Conservation (phyloP, 2,797 vertebrate genomes). For the Sphenodon punctatus region DNA sequence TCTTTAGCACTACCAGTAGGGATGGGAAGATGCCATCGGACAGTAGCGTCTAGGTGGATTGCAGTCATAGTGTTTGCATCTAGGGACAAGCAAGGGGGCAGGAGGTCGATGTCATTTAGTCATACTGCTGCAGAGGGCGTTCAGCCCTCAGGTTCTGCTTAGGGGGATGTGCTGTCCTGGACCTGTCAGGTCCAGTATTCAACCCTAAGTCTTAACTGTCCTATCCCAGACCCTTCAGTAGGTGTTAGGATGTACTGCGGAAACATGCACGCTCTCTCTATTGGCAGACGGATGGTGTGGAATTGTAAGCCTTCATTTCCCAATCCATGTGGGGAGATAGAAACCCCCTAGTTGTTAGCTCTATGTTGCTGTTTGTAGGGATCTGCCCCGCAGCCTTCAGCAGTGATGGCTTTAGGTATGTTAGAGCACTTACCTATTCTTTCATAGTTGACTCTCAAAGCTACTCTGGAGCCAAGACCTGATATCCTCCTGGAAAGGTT, state of each 20-base stretch:
- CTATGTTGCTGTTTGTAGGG: neutral
- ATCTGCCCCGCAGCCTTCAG: neutral
- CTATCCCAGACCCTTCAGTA: neutral
- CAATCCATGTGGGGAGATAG: neutral
- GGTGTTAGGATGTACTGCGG: neutral
- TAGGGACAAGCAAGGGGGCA: neutral
- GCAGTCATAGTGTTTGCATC: neutral
- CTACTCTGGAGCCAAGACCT: conserved; percentile 34
- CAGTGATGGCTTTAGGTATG: neutral
- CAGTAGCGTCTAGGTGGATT: neutral
- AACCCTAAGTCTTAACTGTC: neutral
- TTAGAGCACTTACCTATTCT: neutral
- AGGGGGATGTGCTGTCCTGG: neutral
- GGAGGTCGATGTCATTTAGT: neutral
- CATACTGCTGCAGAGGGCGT: too few relatives aligned
- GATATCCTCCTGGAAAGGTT: conserved; percentile 10
- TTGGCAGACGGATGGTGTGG: neutral
- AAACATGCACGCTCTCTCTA: neutral
- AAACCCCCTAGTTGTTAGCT: neutral
- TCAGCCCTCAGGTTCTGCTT: too few relatives aligned
- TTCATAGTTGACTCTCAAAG: neutral
- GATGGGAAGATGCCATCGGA: neutral
- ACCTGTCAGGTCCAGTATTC: neutral
- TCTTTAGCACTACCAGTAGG: neutral
- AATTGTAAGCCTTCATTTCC: neutral